Base-by-base conservation (phyloP, 2,888 invertebrate species). In the Ryuthela nishihirai region DNA sequence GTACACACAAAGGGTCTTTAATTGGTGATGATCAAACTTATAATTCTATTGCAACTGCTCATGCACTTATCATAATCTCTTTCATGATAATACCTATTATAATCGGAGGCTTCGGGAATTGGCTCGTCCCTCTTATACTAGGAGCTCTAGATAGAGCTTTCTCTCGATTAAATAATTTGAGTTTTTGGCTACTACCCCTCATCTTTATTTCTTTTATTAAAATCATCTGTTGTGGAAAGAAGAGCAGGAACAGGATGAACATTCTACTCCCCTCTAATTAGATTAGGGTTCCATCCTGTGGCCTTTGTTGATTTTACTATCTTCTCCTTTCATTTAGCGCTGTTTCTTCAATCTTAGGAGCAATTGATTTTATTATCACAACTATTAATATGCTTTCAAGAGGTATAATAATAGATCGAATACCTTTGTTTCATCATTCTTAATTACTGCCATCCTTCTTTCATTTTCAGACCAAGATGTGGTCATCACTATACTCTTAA, bases 21-120 rank as follows among this genome's bases (percentile, higher is more conserved):
- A 81, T 87, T 78, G 81, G 81, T 12, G 81, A 85, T 77, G 83
- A 85, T 70, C 84, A 85, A 80, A 80, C 85, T 76, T 86, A 85
- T 79, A 87, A 88, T 75, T 81, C 83, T 63, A 80, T 88, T 77
- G 83, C 88, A 1, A 88, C 87, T 35, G 82, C 83, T 7, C 87
- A 88, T 79, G 87, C 85, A 49, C 85, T 87, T 75, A 76, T 87
- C 72, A 88, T 88, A 82, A 86, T 86, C 83, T 87, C 87, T 76
- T 85, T 85, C 77, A 82, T 85, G 76, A 75, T 77, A n/a, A 77
- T 76, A 53, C 77, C 77, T 15, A 63, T 85, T 77, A 82, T 85
- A 76, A 75, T 77, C 18, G 87, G 87, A 54, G 87, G 87, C 70
- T 88, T 88, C 79, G 87, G 88, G 62, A 88, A 88, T 75, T 88